Evolutionary conservation across 1,140 invertebrate species (phyloP), one percentile per base, ranked within the genome.

Genomic region (Muscidifurax raptorellus): DNA sequence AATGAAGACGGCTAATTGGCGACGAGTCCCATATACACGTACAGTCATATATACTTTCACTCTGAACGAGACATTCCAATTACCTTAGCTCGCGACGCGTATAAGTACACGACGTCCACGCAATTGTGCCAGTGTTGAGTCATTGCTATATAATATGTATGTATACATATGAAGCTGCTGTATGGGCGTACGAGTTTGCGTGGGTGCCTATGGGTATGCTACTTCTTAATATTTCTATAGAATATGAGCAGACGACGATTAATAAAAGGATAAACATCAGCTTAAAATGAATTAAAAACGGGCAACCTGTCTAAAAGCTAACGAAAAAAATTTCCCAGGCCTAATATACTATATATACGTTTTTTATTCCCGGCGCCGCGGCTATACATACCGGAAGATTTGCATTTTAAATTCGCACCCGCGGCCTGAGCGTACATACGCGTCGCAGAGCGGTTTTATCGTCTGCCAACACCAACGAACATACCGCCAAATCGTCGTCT

Each of bases 1-100:
- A 74, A 74, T 59, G 71, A 64, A 82, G 28, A 59, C 47, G 10
- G 9, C 80, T 82, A 82, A 82, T 82, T 82, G 67, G n/a, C 80
- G 47, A 59, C 15, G 18, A 22, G 15, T 59, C 52, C 7, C 1
- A 47, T 47, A 40, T 47, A 13, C 13, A 13, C 15, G 15, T 47
- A 47, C 44, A 12, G 2, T 12, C 44, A 10, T 78, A 66, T 80
- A 75, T 47, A 47, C 75, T 77, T 77, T 77, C 75, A 64, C 47
- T 64, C 25, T 18, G 36, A 28, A 22, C 72, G 40, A 59, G 47
- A 64, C 75, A 59, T 32, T 77, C 27, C 44, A 77, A 64, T 77
- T 77, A 77, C 47, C 75, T 77, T 10, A 44, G 15, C 12, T 18
- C 52, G 12, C 47, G 47, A 32, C 32, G 32, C 5, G 5, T 32